Conservation (phyloP, 2,113 vertebrate genomes). For the Syrmaticus mikado region DNA sequence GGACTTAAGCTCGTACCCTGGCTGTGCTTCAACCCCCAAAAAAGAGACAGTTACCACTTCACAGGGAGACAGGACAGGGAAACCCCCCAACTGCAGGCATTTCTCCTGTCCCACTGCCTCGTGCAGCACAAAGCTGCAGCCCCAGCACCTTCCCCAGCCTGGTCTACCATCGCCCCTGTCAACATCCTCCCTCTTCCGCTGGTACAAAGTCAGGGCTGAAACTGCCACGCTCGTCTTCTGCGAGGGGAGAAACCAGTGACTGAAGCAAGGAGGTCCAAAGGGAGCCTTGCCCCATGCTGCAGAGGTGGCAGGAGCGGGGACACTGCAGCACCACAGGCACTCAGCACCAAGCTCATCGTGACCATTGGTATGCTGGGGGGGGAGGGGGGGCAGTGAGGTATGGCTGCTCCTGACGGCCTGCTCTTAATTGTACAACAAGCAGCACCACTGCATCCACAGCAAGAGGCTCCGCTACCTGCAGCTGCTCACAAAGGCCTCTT, state of each 20-base stretch:
- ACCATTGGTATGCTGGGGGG: accelerated
- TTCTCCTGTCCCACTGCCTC: not conserved
- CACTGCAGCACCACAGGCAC: not conserved
- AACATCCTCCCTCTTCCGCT: not conserved
- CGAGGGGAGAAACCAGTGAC: not conserved
- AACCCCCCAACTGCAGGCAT: not conserved
- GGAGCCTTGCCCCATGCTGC: not conserved
- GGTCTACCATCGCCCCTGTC: accelerated
- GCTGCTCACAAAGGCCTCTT: not conserved
- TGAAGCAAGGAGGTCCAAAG: not conserved
- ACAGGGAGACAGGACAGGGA: not conserved
- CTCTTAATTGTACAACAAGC: not conserved
- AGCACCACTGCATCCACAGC: not conserved
- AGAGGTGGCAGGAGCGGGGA: no score
- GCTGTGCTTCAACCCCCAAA: not conserved
- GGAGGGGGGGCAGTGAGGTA: not conserved
- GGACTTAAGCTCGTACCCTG: not conserved
- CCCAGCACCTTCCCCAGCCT: not conserved
- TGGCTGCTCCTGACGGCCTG: not conserved
- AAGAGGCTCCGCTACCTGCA: not conserved
- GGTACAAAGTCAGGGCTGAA: not conserved
- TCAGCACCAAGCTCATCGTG: not conserved
- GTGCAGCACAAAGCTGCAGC: no score
- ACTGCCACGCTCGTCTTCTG: not conserved
- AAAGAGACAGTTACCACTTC: not conserved